Evolutionary conservation across 2,888 invertebrate genomes (phyloP).

Genomic region (Epinotia bilunana): DNA sequence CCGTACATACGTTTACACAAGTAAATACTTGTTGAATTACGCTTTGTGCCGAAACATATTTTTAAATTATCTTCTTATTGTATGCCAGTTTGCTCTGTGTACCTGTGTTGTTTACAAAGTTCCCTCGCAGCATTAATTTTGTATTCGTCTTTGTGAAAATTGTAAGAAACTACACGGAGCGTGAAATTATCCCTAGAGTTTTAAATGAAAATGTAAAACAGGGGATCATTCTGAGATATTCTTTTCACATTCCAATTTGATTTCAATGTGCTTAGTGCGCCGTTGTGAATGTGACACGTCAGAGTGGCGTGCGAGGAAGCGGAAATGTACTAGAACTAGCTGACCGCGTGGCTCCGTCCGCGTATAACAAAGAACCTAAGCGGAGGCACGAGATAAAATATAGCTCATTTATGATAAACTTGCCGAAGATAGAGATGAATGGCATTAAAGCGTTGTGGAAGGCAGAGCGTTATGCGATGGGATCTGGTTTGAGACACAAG

Average conservation of each 20-base stretch:
- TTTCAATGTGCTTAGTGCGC: background rate
- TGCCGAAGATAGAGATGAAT: too few species aligned
- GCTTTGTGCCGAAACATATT: conserved; percentile 59
- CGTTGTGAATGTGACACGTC: too few species aligned
- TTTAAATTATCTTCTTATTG: conserved; percentile 53
- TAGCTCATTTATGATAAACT: too few species aligned
- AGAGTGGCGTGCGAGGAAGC: too few species aligned
- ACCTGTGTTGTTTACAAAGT: background rate
- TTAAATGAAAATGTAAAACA: background rate
- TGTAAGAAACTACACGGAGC: conserved; percentile 5
- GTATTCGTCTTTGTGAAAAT: background rate
- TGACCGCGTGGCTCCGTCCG: too few species aligned
- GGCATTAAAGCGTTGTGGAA: too few species aligned
- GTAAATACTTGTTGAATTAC: conserved; percentile 76
- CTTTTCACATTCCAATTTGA: background rate
- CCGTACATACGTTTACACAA: conserved; percentile 64
- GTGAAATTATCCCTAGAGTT: background rate
- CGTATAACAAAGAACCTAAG: too few species aligned
- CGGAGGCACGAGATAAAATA: too few species aligned
- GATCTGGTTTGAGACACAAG: too few species aligned
- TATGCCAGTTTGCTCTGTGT: conserved; percentile 39
- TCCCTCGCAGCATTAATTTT: background rate
- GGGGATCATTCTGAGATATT: background rate
- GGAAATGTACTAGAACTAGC: too few species aligned
- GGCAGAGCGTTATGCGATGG: too few species aligned